Conservation (phyloP, 2,797 vertebrate species). For the Dryobates pubescens region DNA sequence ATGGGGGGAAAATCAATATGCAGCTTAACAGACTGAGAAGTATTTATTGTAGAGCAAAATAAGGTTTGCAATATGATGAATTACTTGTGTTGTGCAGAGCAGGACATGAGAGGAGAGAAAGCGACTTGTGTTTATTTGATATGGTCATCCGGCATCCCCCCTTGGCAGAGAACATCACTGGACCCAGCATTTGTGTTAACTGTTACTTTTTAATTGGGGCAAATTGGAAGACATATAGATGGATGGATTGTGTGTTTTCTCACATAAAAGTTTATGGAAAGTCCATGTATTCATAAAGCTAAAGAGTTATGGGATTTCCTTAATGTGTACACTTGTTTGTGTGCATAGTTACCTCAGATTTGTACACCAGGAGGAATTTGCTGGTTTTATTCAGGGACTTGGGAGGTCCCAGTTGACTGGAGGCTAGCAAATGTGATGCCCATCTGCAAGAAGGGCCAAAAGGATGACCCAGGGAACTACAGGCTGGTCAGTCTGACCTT, state of each 20-base stretch:
- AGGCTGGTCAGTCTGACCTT: too few species aligned
- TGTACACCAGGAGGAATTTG: not conserved
- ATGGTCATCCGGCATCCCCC: not conserved
- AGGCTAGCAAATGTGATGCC: too few species aligned
- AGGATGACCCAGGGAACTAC: too few species aligned
- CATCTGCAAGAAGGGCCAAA: too few species aligned
- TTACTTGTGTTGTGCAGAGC: not conserved
- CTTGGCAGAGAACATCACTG: not conserved
- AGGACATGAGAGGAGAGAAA: not conserved
- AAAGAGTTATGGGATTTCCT: not conserved
- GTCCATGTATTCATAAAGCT: not conserved
- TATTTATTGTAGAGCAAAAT: not conserved
- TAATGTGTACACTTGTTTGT: not conserved
- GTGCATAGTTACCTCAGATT: not conserved
- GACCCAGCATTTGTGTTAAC: not conserved
- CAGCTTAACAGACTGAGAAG: constrained; percentile 1
- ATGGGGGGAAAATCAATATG: constrained; percentile 14
- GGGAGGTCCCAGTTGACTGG: too few species aligned
- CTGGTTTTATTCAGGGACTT: not conserved
- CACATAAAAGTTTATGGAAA: not conserved
- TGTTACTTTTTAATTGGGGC: not conserved
- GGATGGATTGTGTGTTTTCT: not conserved
- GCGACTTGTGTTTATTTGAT: not conserved
- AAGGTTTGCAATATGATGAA: not conserved
- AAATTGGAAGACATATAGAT: not conserved